A percentile compares a stretch with the other conserved stretches of the same genome.
phyloP scores from a whole-genome alignment of 2,888 invertebrate genomes.

The Bellardia pandia region DNA sequence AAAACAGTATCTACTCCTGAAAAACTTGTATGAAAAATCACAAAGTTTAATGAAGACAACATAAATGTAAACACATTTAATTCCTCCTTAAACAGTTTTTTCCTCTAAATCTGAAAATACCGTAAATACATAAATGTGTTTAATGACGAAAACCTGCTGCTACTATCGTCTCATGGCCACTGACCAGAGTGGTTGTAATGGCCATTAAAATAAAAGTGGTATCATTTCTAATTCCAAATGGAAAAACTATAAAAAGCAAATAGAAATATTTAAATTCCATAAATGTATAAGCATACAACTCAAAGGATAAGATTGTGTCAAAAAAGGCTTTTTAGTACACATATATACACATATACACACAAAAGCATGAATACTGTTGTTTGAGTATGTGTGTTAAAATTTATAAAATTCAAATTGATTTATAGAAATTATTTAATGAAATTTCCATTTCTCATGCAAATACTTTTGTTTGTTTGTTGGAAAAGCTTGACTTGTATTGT shows the following conservation, averaged over 20 bases:
- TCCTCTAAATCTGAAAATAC: not conserved
- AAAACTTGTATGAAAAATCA: conserved; percentile 36
- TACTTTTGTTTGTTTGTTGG: conserved; percentile 13
- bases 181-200: conserved; percentile 1
- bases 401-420: conserved; percentile 50
- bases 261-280: not conserved
- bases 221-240: conserved; percentile 32
- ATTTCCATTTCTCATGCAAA: conserved; percentile 62
- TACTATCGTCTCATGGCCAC: conserved; percentile 7
- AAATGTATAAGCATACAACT: conserved; percentile 24
- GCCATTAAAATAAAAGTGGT: conserved; percentile 36
- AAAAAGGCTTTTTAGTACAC: not conserved
- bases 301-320: conserved; percentile 58
- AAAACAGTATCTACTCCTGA: not conserved
- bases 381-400: conserved; percentile 1
- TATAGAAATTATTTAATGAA: conserved; percentile 53
- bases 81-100: not conserved
- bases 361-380: not conserved
- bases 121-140: conserved; percentile 30
- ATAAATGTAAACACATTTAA: not conserved
- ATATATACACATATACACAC: not conserved
- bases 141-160: conserved; percentile 50
- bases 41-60: conserved; percentile 25
- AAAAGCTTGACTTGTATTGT: conserved; percentile 25
- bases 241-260: conserved; percentile 5